These are phyloP conservation scores for Steatornis caripensis DNA, from an alignment of 2,113 vertebrate genomes.

Conservation along the genomic window DNA sequence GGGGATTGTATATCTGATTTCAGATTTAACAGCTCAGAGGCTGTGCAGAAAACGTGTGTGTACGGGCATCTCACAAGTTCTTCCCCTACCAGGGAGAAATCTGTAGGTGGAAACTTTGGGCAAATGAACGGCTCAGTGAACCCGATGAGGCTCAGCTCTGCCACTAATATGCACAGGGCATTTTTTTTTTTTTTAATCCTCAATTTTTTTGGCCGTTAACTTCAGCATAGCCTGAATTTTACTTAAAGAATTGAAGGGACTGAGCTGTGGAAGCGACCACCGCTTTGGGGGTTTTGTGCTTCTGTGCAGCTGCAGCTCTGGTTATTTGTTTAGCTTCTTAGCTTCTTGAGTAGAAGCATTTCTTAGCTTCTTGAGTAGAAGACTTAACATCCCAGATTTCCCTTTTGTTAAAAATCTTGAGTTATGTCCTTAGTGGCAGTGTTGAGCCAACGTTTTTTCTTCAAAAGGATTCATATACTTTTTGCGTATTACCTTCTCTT, in stretches of 20 bases:
- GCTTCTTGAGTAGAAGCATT: background rate
- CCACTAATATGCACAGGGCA: background rate
- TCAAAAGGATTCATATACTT: background rate
- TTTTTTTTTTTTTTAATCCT: background rate
- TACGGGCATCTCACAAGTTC: background rate
- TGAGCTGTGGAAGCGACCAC: background rate
- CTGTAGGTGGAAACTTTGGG: background rate
- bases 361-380: background rate
- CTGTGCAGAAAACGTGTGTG: rapidly evolving
- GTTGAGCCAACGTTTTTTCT: background rate
- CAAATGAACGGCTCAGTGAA: background rate
- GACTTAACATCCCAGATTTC: background rate
- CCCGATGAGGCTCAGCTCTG: background rate
- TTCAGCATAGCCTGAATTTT: background rate
- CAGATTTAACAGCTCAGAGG: background rate
- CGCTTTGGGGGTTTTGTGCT: background rate
- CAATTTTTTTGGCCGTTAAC: background rate
- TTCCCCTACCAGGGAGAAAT: background rate
- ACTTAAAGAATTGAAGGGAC: background rate
- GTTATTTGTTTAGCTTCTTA: background rate
- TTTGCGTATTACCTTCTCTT: background rate
- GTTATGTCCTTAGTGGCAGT: background rate
- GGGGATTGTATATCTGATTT: background rate
- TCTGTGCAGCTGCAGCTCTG: background rate
- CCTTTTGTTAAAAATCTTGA: background rate